Percentiles rank a stretch among this genome's conserved stretches.
phyloP scores from a whole-genome alignment of 2,113 vertebrate genomes.

The Rhodinocichla rosea region DNA sequence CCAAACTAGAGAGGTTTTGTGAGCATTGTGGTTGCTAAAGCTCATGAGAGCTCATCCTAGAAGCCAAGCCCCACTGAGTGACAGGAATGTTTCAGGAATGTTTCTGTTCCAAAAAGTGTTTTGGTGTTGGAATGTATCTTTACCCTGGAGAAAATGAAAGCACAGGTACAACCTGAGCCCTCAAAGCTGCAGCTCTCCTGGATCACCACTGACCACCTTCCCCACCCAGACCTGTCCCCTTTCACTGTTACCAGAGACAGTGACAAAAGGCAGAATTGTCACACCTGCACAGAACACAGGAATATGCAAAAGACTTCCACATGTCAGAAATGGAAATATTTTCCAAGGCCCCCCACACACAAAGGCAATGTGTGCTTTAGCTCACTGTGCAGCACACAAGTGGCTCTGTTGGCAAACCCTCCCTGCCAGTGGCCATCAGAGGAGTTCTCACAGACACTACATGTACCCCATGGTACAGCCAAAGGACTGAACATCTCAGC shows the following conservation, averaged over 20 bases:
- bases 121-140: neutral
- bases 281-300: rapidly evolving
- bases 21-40: neutral
- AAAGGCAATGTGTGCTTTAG: neutral
- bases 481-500: neutral
- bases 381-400: neutral
- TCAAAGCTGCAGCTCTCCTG: neutral
- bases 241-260: neutral
- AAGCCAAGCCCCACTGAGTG: rapidly evolving
- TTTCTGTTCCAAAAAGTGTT: neutral
- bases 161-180: neutral
- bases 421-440: neutral
- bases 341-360: neutral
- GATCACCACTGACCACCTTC: rapidly evolving
- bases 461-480: rapidly evolving
- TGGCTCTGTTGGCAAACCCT: neutral
- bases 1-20: neutral
- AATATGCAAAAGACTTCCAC: neutral
- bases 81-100: rapidly evolving
- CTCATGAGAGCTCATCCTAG: rapidly evolving
- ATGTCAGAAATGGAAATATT: neutral
- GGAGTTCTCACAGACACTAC: neutral
- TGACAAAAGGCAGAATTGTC: rapidly evolving
- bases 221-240: neutral
- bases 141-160: neutral